phyloP scores from a whole-genome alignment of 2,797 vertebrate genomes.

The Chaetophractus vellerosus region DNA sequence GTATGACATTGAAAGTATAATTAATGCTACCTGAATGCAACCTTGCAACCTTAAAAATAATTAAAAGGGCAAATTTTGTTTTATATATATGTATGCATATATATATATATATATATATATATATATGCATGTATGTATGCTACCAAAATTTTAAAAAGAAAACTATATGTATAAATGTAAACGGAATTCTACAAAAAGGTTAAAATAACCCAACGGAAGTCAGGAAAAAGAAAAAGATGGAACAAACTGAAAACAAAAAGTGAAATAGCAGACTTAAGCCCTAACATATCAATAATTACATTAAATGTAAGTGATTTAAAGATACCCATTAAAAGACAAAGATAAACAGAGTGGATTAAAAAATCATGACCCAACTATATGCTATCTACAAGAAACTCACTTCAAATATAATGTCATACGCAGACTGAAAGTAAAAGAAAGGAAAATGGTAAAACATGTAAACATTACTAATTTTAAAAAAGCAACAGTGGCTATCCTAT shows the following conservation, averaged over 20 bases:
- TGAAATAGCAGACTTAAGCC: not conserved
- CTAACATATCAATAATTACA: not conserved
- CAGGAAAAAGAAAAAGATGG: slow-evolving; percentile 3
- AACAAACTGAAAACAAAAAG: slow-evolving; percentile 46
- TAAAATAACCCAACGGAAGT: slow-evolving; percentile 2
- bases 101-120: too few species aligned
- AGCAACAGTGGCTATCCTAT: not conserved
- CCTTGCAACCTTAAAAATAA: too few species aligned
- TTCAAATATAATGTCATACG: not conserved
- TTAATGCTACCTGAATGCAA: too few species aligned
- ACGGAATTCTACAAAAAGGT: not conserved
- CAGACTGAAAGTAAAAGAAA: slow-evolving; percentile 3
- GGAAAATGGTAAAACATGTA: not conserved
- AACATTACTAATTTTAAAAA: not conserved
- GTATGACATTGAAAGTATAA: too few species aligned
- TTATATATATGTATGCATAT: too few species aligned
- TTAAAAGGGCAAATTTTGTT: too few species aligned
- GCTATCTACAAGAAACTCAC: not conserved
- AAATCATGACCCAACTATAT: not conserved
- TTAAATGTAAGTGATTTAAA: not conserved
- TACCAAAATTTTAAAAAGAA: too few species aligned
- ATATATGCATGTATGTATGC: too few species aligned
- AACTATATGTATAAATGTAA: not conserved
- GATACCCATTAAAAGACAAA: slow-evolving; percentile 1
- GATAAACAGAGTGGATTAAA: not conserved